Base-by-base conservation (phyloP, 2,797 vertebrate genomes). In the Tiaroga cobitis region DNA sequence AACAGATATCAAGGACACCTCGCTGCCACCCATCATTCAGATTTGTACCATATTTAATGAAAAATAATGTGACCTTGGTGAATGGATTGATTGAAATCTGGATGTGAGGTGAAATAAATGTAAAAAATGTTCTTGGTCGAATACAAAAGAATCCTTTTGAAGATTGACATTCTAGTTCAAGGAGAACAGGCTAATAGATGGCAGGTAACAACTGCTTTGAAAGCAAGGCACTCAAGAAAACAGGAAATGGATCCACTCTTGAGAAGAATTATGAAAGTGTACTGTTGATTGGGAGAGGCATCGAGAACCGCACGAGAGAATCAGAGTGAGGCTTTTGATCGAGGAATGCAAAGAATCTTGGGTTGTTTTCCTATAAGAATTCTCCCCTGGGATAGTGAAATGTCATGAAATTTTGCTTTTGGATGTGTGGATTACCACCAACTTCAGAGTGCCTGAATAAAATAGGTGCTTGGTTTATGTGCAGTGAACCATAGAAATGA, bases 161-260 rank as follows among this genome's bases (percentile, higher is more conserved):
- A 85, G 86, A 86, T 90, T 88, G 89, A 88, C 82, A 88, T 93
- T 93, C 90, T 87, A 88, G 90, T 92, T 93, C 91, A 92, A 92
- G 92, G 92, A 92, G 85, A 43, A 87, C 76, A 80, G 51, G 75
- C 76, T 54, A 86, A 88, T 77, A 85, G 88, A 90, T 87, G 86
- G 72, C 85, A 90, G 89, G 88, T 88, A 90, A 91, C 86, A 90
- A 79, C 88, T 88, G 89, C 82, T 93, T 92, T 91, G 83, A 88
- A 92, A 93, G 24, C 61, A 81, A 91, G 91, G 87, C 80, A 59
- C 82, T 89, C 90, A 37, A 61, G 86, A 79, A 88, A 87, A 89
- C 90, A 70, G 67, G 63, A 85, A 77, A 87, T 32, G 74, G 67
- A 29, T 37, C 41, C 84, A 84, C 82, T 83, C 73, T 88, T 86